phyloP scores from a whole-genome alignment of 2,113 vertebrate genomes.

The Vulpes vulpes region DNA sequence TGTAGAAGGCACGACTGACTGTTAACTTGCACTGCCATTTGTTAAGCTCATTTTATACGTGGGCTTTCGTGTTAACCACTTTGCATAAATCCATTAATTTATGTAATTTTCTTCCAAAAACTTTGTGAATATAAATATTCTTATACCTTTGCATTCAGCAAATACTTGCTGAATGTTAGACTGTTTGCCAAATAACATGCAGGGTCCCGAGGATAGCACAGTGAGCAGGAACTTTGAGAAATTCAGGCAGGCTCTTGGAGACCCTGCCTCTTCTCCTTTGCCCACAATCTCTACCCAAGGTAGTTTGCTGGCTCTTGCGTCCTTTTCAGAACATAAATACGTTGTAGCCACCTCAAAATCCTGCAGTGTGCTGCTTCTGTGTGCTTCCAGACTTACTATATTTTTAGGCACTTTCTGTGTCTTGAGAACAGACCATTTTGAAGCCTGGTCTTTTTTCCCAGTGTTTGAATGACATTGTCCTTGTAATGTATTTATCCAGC shows the following conservation, averaged over 20 bases:
- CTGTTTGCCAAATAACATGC: background rate
- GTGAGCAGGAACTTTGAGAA: background rate
- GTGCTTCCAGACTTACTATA: background rate
- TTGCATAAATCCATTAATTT: background rate
- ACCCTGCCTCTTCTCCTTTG: background rate
- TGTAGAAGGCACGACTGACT: background rate
- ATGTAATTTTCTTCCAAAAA: background rate
- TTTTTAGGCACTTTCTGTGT: background rate
- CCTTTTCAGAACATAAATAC: background rate
- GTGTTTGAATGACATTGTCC: background rate
- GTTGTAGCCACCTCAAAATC: background rate
- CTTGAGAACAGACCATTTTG: background rate
- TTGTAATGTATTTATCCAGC: background rate
- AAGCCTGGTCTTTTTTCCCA: background rate
- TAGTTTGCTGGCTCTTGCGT: background rate
- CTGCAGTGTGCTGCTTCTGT: background rate
- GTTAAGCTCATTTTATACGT: background rate
- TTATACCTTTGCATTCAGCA: background rate
- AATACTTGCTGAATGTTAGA: background rate
- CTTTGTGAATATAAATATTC: background rate
- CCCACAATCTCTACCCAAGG: background rate
- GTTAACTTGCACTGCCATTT: background rate
- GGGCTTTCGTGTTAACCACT: background rate
- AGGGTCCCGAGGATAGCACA: conserved; percentile 13
- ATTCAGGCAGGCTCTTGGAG: background rate